Conservation (phyloP, 2,888 invertebrate genomes). For the Chrysolina oricalcia region DNA sequence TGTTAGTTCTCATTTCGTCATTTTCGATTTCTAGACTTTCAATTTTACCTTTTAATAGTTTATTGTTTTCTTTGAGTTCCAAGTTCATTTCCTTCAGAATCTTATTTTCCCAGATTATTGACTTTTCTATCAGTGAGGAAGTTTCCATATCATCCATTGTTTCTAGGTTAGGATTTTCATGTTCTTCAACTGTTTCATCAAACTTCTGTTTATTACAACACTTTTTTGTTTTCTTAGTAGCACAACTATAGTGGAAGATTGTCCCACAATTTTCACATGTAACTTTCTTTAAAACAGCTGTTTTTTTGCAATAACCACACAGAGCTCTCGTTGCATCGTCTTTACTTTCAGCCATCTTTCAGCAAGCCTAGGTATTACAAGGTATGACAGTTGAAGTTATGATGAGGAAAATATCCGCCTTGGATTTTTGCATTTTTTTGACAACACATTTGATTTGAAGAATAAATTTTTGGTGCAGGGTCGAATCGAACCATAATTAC, state of each 20-base stretch:
- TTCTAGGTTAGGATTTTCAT: conserved; percentile 24
- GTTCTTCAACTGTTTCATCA: conserved; percentile 26
- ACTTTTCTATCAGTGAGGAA: no score
- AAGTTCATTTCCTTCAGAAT: conserved; percentile 27
- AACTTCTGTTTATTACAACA: conserved; percentile 10
- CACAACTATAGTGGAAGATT: conserved; percentile 30
- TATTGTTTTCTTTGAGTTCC: conserved; percentile 23
- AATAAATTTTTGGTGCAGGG: no score
- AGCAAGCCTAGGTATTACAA: no score
- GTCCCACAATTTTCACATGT: conserved; percentile 16
- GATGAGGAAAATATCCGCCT: no score
- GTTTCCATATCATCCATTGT: conserved; percentile 24
- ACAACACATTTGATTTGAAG: no score
- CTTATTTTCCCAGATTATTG: no score
- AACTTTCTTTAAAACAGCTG: conserved; percentile 10
- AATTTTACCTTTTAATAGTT: conserved; percentile 25
- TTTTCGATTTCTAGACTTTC: conserved; percentile 26
- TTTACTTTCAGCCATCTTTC: conserved; percentile 6
- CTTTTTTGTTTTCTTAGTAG: conserved; percentile 30
- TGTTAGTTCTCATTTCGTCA: conserved; percentile 28
- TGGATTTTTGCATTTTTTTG: no score
- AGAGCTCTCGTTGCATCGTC: neutral
- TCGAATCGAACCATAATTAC: no score
- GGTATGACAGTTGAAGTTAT: no score
- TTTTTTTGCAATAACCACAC: conserved; percentile 12